Conservation (phyloP, 2,113 vertebrate species). For the Piaya cayana region DNA sequence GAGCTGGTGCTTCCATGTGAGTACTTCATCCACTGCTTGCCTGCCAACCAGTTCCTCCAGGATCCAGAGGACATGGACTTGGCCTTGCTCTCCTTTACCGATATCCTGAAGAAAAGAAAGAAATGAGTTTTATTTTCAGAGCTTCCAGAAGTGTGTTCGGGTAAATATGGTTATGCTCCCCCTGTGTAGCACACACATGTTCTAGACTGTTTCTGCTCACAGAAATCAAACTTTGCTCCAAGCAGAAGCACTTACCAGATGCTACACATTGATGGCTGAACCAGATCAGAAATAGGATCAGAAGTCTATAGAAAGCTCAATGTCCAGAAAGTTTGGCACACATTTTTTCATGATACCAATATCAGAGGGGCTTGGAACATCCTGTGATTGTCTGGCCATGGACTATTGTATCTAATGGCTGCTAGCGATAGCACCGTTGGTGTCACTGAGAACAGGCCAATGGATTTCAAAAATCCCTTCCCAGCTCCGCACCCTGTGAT, state of each 20-base stretch:
- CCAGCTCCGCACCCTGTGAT: background rate
- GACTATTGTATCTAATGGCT: background rate
- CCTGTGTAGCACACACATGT: rapidly evolving
- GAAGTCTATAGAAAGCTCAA: background rate
- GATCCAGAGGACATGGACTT: background rate
- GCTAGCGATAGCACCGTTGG: background rate
- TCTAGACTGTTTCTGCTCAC: background rate
- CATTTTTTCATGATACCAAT: background rate
- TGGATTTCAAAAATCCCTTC: background rate
- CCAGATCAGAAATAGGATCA: background rate
- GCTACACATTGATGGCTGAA: background rate
- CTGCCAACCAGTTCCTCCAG: background rate
- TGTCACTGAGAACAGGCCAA: background rate
- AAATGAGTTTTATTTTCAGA: background rate
- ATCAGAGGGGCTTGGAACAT: background rate
- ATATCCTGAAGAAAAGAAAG: background rate
- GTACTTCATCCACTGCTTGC: background rate
- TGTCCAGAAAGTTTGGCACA: background rate
- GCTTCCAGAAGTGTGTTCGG: background rate
- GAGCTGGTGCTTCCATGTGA: background rate
- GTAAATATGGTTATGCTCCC: background rate
- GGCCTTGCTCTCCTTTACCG: background rate
- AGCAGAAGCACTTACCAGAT: background rate
- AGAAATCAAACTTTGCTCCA: background rate
- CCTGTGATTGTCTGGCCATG: background rate